Evolutionary conservation across 53 echinoderm and acorn worm species (phyloP), one percentile per base, ranked within the genome.

Genomic region (Temnopleurus reevesii): DNA sequence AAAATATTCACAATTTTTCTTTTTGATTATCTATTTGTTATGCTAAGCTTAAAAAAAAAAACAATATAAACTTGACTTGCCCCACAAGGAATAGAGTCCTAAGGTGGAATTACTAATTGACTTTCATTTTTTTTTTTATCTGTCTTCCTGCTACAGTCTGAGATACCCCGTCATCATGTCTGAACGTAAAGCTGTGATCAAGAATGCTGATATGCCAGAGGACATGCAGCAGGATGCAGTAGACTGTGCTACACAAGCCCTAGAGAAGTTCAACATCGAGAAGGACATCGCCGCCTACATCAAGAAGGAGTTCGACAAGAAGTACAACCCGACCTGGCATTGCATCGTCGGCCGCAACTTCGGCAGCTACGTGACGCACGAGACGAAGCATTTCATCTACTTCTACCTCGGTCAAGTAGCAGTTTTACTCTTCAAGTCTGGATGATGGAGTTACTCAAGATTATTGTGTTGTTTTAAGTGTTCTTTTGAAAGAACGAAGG

Each of bases 301-400:
- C 92, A 95, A 95, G 92, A 95, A 95, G 90, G 95, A 96, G 77
- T 96, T 96, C 46, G 96, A 96, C 91, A 93, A 91, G 84, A 96
- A 96, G 83, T 94, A 96, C 94, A 94, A 91, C 91, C 96, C 96
- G 23, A 96, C 96, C 65, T 96, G 96, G 96, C 96, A 96, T 54
- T 96, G 96, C 91, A 96, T 96, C 56, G 96, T 96, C 33, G 96
- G 96, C 25, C 90, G 94, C 53, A 93, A 96, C 90, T 96, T 96
- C 80, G 96, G 96, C 84, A 96, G 96, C 81, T 96, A 96, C 76
- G 96, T 96, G 46, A 96, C 96, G 29, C 96, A 96, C 92, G 96
- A 96, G 83, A 96, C 96, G 44, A 96, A 94, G 91, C 96, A 96
- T 64, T 96, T 96, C 90, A 96, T 96, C 83, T 96, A 96, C 86